Percentiles rank a stretch among this genome's conserved stretches.
phyloP scores from a whole-genome alignment of 2,888 invertebrate genomes.

The Drosophila gaucha region DNA sequence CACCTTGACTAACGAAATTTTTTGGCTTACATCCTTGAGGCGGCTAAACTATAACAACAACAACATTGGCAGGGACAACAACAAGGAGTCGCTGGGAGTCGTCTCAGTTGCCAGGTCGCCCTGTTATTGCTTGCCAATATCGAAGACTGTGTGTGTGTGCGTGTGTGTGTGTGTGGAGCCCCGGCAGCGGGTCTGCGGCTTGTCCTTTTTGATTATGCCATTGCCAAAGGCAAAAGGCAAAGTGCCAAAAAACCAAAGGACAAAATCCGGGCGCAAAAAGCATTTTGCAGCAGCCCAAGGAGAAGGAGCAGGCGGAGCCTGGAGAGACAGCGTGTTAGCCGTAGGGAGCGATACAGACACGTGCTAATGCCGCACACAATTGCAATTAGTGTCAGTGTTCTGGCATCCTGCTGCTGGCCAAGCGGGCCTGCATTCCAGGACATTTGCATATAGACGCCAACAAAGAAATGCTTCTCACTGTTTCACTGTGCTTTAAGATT shows the following conservation, averaged over 20 bases:
- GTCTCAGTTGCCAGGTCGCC: conserved; percentile 10
- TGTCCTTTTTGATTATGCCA: conserved; percentile 74
- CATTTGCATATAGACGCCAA: conserved; percentile 67
- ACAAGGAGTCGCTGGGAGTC: conserved; percentile 16
- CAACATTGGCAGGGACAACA: conserved; percentile 2
- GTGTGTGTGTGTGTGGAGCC: conserved; percentile 13
- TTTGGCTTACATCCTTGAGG: conserved; percentile 36
- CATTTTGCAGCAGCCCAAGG: conserved; percentile 43
- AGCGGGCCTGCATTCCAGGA: conserved; percentile 29
- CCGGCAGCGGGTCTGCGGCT: conserved; percentile 38
- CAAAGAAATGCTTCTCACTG: conserved; percentile 67
- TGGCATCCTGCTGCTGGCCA: conserved; percentile 31
- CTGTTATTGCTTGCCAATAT: conserved; percentile 68
- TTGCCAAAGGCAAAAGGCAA: conserved; percentile 60
- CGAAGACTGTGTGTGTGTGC: too few species aligned
- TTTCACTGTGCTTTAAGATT: conserved; percentile 49
- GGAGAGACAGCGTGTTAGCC: conserved; percentile 19
- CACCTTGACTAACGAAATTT: conserved; percentile 41
- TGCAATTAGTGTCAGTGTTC: conserved; percentile 76
- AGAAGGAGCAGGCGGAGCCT: not conserved
- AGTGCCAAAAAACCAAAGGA: conserved; percentile 52
- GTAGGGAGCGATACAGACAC: conserved; percentile 58
- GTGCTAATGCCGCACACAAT: conserved; percentile 77
- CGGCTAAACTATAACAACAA: conserved; percentile 23
- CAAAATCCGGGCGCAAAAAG: conserved; percentile 48